A percentile compares a stretch with the other conserved stretches of the same genome.
phyloP scores from a whole-genome alignment of 2,113 vertebrate genomes.

The Callocephalon fimbriatum region DNA sequence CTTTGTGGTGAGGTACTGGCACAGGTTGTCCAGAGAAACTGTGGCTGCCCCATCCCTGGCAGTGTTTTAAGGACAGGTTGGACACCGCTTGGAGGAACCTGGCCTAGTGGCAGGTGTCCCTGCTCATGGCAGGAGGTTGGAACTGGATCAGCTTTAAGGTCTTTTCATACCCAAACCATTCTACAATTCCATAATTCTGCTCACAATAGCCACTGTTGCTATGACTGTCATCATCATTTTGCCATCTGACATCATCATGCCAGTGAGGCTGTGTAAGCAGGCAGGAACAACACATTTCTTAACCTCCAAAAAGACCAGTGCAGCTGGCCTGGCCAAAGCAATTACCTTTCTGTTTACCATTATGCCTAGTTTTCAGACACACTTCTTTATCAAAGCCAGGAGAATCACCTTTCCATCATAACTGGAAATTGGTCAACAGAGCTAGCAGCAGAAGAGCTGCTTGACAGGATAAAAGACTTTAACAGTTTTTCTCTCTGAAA shows the following conservation, averaged over 20 bases:
- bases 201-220: background rate
- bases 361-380: background rate
- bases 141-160: background rate
- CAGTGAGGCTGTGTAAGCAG: background rate
- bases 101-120: background rate
- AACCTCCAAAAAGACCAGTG: background rate
- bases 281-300: background rate
- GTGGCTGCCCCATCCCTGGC: background rate
- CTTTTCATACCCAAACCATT: background rate
- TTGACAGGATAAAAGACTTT: background rate
- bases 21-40: background rate
- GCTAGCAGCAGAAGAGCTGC: background rate
- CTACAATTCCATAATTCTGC: background rate
- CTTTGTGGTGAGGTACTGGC: background rate
- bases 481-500: background rate
- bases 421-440: background rate
- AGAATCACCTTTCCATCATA: background rate
- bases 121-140: background rate
- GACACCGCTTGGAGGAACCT: background rate
- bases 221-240: background rate
- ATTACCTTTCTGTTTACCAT: background rate
- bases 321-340: background rate
- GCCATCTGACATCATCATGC: fast-evolving
- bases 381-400: background rate
- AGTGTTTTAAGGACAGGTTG: background rate